phyloP scores from a whole-genome alignment of 2,888 invertebrate genomes.

The Hipparchia semele region DNA sequence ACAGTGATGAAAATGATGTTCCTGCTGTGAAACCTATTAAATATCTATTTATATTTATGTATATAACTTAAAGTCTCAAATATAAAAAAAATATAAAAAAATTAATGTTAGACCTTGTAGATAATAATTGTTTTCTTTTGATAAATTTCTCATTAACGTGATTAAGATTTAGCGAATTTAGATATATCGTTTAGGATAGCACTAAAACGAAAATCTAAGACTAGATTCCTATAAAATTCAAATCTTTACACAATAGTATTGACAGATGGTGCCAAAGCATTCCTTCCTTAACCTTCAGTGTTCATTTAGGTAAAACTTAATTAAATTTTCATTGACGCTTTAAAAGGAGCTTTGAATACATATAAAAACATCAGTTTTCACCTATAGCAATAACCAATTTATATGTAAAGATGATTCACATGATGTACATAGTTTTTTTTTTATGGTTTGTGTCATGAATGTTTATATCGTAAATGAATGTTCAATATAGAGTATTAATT shows the following conservation, averaged over 20 bases:
- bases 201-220: slow-evolving; percentile 37
- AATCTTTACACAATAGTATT: slow-evolving; percentile 40
- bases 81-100: neutral
- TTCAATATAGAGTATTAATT: slow-evolving; percentile 43
- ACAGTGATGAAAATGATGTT: neutral
- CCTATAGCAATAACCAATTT: slow-evolving; percentile 44
- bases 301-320: slow-evolving; percentile 38
- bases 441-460: slow-evolving; percentile 45
- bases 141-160: slow-evolving; percentile 36
- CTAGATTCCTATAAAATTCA: slow-evolving; percentile 38
- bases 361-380: slow-evolving; percentile 25
- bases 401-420: slow-evolving; percentile 40
- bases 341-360: slow-evolving; percentile 30
- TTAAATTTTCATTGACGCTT: slow-evolving; percentile 32
- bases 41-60: neutral
- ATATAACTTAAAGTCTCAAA: neutral
- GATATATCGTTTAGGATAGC: slow-evolving; percentile 40
- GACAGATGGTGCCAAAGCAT: slow-evolving; percentile 46
- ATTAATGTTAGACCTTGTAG: slow-evolving; percentile 10
- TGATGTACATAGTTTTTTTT: slow-evolving; percentile 49
- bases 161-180: slow-evolving; percentile 37
- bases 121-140: slow-evolving; percentile 7
- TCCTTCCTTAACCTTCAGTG: slow-evolving; percentile 43
- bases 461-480: slow-evolving; percentile 51
- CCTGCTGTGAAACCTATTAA: neutral